Percentiles rank a stretch among this genome's conserved stretches.
phyloP scores from a whole-genome alignment of 2,797 vertebrate species.

The Scolopax bukidnonensis region DNA sequence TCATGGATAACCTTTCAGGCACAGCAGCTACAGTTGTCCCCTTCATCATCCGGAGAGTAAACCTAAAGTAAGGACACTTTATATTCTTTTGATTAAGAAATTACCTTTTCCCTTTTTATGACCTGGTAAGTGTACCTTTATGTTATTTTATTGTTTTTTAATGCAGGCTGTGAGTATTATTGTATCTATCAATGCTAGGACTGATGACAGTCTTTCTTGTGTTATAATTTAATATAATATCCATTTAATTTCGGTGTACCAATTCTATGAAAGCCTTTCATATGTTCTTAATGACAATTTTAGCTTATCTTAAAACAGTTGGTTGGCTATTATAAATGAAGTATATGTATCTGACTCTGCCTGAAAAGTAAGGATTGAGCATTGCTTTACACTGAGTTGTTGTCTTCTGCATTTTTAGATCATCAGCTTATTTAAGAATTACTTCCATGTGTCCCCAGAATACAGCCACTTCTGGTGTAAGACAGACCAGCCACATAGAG shows the following conservation, averaged over 20 bases:
- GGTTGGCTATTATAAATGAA: neutral
- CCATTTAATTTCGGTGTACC: neutral
- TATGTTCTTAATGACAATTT: neutral
- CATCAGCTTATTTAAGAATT: neutral
- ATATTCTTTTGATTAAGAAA: constrained; percentile 1
- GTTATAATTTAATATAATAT: neutral
- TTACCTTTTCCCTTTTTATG: neutral
- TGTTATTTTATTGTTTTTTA: neutral
- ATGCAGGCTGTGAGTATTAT: neutral
- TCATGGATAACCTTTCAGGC: neutral
- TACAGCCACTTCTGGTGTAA: neutral
- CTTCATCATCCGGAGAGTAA: neutral
- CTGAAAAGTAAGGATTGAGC: neutral
- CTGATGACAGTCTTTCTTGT: neutral
- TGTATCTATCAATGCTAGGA: neutral
- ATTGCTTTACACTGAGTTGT: neutral
- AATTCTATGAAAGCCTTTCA: neutral
- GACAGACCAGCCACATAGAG: neutral
- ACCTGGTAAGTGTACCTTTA: neutral
- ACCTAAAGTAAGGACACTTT: neutral
- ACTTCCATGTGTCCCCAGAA: neutral
- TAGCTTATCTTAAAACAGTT: neutral
- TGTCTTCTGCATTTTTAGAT: neutral
- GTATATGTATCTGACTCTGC: neutral
- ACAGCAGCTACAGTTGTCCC: neutral